Evolutionary conservation across 2,888 invertebrate genomes (phyloP).

Genomic region (Catocala fraxini): DNA sequence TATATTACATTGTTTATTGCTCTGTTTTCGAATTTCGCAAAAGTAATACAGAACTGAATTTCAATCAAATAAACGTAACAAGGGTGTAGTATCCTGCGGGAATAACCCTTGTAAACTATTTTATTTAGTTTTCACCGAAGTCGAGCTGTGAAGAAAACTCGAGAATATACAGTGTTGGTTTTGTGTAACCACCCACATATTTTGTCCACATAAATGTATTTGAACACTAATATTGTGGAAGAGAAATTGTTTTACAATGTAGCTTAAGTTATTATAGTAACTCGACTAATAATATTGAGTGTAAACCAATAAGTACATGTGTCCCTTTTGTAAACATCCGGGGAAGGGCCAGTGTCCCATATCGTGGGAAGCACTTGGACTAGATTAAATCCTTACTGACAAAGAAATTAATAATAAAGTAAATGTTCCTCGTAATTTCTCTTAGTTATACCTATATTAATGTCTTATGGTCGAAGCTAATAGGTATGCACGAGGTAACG

Average conservation of each 20-base stretch:
- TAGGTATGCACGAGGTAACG: background rate
- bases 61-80: constrained; percentile 64
- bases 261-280: background rate
- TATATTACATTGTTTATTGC: constrained; percentile 47
- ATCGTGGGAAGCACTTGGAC: constrained; percentile 39
- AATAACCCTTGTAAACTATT: constrained; percentile 70
- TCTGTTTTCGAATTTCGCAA: constrained; percentile 53
- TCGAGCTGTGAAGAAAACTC: constrained; percentile 41
- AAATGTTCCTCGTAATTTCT: background rate
- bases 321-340: constrained; percentile 46
- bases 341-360: constrained; percentile 31
- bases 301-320: constrained; percentile 32
- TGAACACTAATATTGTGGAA: background rate
- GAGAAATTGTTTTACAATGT: constrained; percentile 2
- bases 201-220: constrained; percentile 14
- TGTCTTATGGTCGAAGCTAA: background rate
- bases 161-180: constrained; percentile 12
- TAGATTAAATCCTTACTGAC: constrained; percentile 2
- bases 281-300: constrained; percentile 15
- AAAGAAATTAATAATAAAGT: background rate
- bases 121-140: constrained; percentile 65
- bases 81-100: constrained; percentile 62
- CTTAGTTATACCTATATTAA: background rate
- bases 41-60: constrained; percentile 54
- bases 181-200: constrained; percentile 13